Evolutionary conservation across 2,797 vertebrate species (phyloP).

Genomic region (Aulostomus chinensis): DNA sequence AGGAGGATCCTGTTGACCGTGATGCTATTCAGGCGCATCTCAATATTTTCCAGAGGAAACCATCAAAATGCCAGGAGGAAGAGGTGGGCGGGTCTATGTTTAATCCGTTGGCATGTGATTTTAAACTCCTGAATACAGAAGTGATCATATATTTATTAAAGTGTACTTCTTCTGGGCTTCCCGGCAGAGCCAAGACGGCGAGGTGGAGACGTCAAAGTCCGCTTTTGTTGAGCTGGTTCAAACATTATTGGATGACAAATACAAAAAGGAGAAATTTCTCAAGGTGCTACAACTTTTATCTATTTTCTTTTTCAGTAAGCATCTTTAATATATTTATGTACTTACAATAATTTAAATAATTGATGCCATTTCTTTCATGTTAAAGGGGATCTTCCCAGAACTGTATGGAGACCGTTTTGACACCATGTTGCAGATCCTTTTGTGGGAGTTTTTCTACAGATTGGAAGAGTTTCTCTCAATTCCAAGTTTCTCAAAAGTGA

Average conservation of each 20-base stretch:
- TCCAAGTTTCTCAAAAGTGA: slow-evolving; percentile 10
- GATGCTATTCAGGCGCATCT: not conserved
- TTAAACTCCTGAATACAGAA: not conserved
- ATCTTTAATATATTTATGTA: no score
- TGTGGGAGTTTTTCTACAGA: slow-evolving; percentile 6
- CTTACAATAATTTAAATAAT: no score
- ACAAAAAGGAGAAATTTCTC: slow-evolving; percentile 6
- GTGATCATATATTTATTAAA: not conserved
- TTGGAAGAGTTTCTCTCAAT: slow-evolving; percentile 4
- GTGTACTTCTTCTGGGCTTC: no score
- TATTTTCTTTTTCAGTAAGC: no score
- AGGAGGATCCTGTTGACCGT: not conserved
- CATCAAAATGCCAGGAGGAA: not conserved
- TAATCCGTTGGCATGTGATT: no score
- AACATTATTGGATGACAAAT: not conserved
- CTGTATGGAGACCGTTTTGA: slow-evolving; percentile 4
- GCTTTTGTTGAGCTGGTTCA: slow-evolving; percentile 10
- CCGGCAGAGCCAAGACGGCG: no score
- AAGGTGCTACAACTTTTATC: no score
- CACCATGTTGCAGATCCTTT: slow-evolving; percentile 4
- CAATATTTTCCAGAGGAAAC: not conserved
- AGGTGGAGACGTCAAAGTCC: slow-evolving; percentile 9
- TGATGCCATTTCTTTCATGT: not conserved
- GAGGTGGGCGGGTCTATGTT: not conserved
- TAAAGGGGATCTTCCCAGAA: not conserved